Evolutionary conservation across 2,113 vertebrate genomes (phyloP), one percentile per base, ranked within the genome.

Genomic region (Pagrus major): DNA sequence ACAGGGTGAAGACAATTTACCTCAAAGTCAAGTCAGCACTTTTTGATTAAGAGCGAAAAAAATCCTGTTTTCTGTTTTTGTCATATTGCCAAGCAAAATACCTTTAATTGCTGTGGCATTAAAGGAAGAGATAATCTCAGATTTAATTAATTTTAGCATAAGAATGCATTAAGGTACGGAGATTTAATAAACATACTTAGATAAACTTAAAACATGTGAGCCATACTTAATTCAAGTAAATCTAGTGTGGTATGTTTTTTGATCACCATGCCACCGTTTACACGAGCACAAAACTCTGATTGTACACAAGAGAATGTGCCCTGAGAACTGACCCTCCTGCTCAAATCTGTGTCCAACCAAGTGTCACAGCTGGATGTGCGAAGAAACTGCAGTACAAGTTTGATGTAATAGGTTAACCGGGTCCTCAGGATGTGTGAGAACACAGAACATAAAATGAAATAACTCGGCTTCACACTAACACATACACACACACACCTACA

Each of bases 361-460:
- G 60, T 55, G 42, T 69, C 37, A 15, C 55, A 72, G 11, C 39
- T 65, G 41, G 33, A 80, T 65, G n/a, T 60, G 37, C 23, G 42
- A 39, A 60, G 35, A 73, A 76, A 64, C 2, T 18, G 9, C 25
- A 35, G 25, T 5, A 55, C 11, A 61, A 33, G 20, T 55, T 42
- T 64, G 31, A 72, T 70, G 80, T 73, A 54, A 79, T 59, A 54
- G 20, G 21, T 47, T 51, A 69, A 77, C 8, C 0, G 31, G 65
- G 54, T 58, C 55, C 39, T 71, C 12, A 41, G 71, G 65, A 76
- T 37, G 60, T 69, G 49, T 70, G 46, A 59, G 20, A 72, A 31
- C 31, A 76, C 66, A 65, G 54, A 81, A 84, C 37, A 71, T 71
- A 75, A 70, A 75, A 81, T 61, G 12, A 73, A 79, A 64, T 51